Evolutionary conservation across 1,140 invertebrate genomes (phyloP).

Genomic region (Zaprionus gabonicus): DNA sequence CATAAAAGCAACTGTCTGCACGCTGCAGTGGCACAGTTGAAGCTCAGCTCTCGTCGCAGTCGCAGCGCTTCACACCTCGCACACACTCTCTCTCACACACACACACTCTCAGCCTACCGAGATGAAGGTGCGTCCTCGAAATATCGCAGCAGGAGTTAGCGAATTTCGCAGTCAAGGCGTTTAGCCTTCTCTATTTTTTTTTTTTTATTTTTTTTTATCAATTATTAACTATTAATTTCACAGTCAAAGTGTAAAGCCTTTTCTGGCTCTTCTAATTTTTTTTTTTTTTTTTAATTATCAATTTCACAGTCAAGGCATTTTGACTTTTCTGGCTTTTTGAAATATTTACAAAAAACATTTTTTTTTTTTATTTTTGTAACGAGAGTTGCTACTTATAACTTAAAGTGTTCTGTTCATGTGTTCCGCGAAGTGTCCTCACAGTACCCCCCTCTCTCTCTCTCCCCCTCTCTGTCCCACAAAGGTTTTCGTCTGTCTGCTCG

Average conservation of each 20-base stretch:
- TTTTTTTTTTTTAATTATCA: too few relatives aligned
- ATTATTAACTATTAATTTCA: too few relatives aligned
- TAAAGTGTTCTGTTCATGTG: conserved; percentile 4
- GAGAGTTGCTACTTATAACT: too few relatives aligned
- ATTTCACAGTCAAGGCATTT: too few relatives aligned
- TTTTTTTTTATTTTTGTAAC: too few relatives aligned
- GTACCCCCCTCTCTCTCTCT: conserved; percentile 15
- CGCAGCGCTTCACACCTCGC: conserved; percentile 38
- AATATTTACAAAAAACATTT: too few relatives aligned
- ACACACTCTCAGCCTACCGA: conserved; percentile 32
- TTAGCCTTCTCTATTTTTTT: background rate
- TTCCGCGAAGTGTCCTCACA: conserved; percentile 34
- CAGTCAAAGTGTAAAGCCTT: too few relatives aligned
- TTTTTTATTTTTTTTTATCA: conserved; percentile 9
- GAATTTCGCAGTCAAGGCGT: conserved; percentile 18
- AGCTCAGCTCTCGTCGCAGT: conserved; percentile 60
- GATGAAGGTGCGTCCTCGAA: conserved; percentile 66
- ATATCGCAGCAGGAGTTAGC: conserved; percentile 43
- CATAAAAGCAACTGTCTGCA: conserved; percentile 57
- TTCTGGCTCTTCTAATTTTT: too few relatives aligned
- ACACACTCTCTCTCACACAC: conserved; percentile 2
- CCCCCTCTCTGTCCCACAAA: conserved; percentile 13
- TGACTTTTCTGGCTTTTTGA: too few relatives aligned
- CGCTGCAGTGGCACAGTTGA: conserved; percentile 64
- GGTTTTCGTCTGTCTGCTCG: conserved; percentile 78